These are phyloP conservation scores for Scleropages formosus DNA, from an alignment of 2,797 vertebrate species.

Conservation along the genomic window DNA sequence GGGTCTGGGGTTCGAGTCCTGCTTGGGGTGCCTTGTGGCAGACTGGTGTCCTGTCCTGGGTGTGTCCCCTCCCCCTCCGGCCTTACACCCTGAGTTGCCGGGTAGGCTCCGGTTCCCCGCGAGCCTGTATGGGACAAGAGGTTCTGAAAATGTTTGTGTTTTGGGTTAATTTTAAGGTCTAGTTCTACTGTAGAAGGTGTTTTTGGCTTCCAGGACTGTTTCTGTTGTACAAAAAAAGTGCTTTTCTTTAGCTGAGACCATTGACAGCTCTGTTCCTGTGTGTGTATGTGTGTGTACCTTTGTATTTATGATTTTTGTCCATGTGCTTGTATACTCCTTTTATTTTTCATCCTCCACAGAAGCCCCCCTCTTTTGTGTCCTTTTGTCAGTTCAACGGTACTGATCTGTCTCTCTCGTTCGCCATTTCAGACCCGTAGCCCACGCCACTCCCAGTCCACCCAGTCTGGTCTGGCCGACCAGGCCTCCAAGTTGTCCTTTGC, in stretches of 20 bases:
- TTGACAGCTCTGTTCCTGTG: no score
- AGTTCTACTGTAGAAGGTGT: no score
- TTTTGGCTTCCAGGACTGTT: not conserved
- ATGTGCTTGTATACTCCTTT: not conserved
- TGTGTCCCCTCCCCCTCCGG: no score
- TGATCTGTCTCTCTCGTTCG: conserved; percentile 2
- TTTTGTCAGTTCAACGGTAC: not conserved
- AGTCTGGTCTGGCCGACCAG: conserved; percentile 94
- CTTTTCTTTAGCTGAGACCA: no score
- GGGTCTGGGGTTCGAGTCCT: no score
- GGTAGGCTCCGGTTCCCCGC: no score
- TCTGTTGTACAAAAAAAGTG: not conserved
- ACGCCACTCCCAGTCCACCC: conserved; percentile 89
- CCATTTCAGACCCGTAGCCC: conserved; percentile 86
- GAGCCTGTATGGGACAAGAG: no score
- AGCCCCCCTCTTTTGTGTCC: conserved; percentile 46
- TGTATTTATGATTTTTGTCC: not conserved
- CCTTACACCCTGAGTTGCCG: no score
- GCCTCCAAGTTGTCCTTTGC: conserved; percentile 94
- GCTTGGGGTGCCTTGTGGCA: no score
- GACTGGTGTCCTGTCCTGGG: no score
- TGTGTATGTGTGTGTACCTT: not conserved
- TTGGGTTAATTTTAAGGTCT: no score
- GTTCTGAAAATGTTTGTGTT: no score
- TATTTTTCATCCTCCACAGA: not conserved